These are phyloP conservation scores for Caenorhabditis drosophilae DNA, from an alignment of 2,888 invertebrate genomes.

Conservation along the genomic window DNA sequence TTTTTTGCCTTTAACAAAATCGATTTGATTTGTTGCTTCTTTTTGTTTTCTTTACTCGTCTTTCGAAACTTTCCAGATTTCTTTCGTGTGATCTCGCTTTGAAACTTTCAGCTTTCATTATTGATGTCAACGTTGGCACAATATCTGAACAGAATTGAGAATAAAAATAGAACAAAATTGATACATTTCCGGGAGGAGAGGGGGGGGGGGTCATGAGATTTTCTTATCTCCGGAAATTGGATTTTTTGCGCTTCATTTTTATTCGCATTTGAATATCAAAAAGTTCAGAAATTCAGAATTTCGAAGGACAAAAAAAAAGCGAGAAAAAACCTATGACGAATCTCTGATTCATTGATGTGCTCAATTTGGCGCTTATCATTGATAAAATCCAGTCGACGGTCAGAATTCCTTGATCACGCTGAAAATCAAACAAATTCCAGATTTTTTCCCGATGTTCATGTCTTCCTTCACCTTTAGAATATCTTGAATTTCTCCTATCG, in stretches of 20 bases:
- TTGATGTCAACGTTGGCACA: constrained; percentile 39
- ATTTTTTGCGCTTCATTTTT: too few species aligned
- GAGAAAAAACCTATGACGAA: constrained; percentile 40
- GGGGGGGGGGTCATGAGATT: too few species aligned
- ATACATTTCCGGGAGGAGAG: too few species aligned
- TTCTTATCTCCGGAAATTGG: too few species aligned
- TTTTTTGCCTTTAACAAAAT: constrained; percentile 2
- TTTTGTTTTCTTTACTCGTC: constrained; percentile 31
- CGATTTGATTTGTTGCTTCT: too few species aligned
- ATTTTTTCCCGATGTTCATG: background rate
- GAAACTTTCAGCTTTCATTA: constrained; percentile 44
- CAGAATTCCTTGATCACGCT: constrained; percentile 62
- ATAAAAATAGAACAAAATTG: too few species aligned
- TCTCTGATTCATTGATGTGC: constrained; percentile 54
- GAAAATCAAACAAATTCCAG: constrained; percentile 23
- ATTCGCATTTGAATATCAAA: too few species aligned
- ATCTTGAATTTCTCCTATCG: constrained; percentile 60
- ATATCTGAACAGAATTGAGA: constrained; percentile 36
- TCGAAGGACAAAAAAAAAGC: constrained; percentile 5
- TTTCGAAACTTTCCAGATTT: constrained; percentile 39
- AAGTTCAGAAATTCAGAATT: too few species aligned
- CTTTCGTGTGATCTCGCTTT: constrained; percentile 24
- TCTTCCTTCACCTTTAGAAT: constrained; percentile 45
- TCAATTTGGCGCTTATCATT: constrained; percentile 60
- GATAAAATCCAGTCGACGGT: constrained; percentile 66